Base-by-base conservation (phyloP, 2,797 vertebrate genomes). In the Erpetoichthys calabaricus region DNA sequence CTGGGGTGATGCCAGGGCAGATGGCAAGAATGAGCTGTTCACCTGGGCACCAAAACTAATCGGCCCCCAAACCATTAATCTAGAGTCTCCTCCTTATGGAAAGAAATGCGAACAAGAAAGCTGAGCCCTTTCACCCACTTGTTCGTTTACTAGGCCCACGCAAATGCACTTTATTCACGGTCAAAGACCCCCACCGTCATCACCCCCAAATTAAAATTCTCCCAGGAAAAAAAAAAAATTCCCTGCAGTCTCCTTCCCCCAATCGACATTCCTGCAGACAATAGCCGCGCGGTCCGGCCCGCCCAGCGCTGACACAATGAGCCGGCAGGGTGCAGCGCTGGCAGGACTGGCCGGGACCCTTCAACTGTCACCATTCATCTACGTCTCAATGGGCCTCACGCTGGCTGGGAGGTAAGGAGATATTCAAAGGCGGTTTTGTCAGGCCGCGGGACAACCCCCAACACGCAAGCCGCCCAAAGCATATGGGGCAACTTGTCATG, bases 281-380 rank as follows among this genome's bases (percentile, higher is more conserved):
- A 80, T 79, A 76, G 79, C 75, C 81, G 80, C 78, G 82, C 82
- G 76, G 84, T 81, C 80, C 78, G 80, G 79, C 74, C 76, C 79
- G 74, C 80, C 57, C 57, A 51, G 53, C n/a, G 55, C 44, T 51
- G 56, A 68, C 68, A 74, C 73, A 77, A 74, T 71, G 68, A 68
- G 63, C 0, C 62, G 58, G 46, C 56, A 55, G 51, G 10, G 55
- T 45, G 43, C 7, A 41, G 51, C 42, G 45, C 50, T 51, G 51
- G 53, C 57, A 7, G 5, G 53, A 69, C 65, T 64, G 60, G 63
- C 57, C 68, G 51, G 51, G 56, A 47, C 59, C 56, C 64, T 57
- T 64, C 63, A 64, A 65, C 60, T 61, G 59, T 61, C 63, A 57
- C 61, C 64, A 69, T 67, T 71, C 65, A 68, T 59, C 67, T 63